Conservation (phyloP, 2,113 vertebrate genomes). For the Castor canadensis region DNA sequence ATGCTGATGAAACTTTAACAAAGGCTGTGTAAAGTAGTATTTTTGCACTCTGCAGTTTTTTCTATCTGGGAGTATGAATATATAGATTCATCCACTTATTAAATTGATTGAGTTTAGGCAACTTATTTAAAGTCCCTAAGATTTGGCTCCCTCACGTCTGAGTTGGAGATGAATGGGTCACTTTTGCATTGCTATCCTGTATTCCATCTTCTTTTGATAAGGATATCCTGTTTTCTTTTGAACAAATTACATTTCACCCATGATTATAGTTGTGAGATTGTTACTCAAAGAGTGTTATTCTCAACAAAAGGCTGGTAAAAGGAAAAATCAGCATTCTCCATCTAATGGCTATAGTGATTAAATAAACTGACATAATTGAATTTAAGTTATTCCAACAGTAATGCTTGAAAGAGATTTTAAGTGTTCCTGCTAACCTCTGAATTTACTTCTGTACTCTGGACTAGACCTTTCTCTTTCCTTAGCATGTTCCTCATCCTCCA, state of each 20-base stretch:
- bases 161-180: not conserved
- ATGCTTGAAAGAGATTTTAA: not conserved
- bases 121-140: not conserved
- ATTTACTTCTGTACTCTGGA: not conserved
- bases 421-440: not conserved
- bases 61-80: not conserved
- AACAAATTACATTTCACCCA: not conserved
- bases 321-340: not conserved
- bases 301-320: not conserved
- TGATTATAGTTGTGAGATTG: not conserved
- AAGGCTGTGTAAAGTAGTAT: not conserved
- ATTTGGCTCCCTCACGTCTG: not conserved
- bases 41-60: not conserved
- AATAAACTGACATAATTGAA: not conserved
- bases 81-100: not conserved
- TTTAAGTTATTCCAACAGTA: not conserved
- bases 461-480: not conserved
- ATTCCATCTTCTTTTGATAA: not conserved
- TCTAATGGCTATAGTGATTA: not conserved
- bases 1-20: not conserved
- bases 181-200: not conserved
- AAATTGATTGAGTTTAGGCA: not conserved
- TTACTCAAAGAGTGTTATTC: not conserved
- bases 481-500: not conserved
- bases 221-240: not conserved